Evolutionary conservation across 2,113 vertebrate genomes (phyloP).

Genomic region (Cochlearius cochlearius): DNA sequence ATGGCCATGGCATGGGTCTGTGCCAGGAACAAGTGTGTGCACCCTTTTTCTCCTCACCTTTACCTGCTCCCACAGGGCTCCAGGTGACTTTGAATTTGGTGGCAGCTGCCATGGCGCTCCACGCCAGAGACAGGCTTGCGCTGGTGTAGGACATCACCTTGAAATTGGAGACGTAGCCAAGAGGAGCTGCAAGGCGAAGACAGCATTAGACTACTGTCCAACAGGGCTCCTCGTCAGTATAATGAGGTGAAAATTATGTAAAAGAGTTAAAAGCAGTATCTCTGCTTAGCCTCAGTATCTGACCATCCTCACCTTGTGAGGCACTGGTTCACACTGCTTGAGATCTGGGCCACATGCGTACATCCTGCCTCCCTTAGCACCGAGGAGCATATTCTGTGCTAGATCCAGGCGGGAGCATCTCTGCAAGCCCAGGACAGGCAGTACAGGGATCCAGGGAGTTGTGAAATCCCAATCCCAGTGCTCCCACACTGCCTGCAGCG

Average conservation of each 20-base stretch:
- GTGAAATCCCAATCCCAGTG: not conserved
- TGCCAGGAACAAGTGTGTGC: not conserved
- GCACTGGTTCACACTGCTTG: not conserved
- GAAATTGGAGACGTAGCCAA: constrained; percentile 86
- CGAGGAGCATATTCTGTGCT: not conserved
- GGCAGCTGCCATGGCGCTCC: constrained; percentile 82
- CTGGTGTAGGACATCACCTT: constrained; percentile 81
- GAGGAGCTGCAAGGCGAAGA: constrained; percentile 74
- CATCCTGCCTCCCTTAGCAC: not conserved
- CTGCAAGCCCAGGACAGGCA: not conserved
- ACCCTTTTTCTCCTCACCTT: constrained; percentile 13
- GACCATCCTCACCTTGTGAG: not conserved
- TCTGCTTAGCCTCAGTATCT: not conserved
- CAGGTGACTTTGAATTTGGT: constrained; percentile 86
- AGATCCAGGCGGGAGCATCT: not conserved
- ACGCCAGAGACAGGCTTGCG: constrained; percentile 77
- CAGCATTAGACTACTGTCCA: not conserved
- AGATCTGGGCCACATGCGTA: not conserved
- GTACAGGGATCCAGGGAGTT: not conserved
- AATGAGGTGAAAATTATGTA: not conserved
- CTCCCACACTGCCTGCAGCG: not conserved
- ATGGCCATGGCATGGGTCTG: not conserved
- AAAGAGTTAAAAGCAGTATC: not conserved
- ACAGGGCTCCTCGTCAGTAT: not conserved
- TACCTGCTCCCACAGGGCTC: constrained; percentile 45